These are phyloP conservation scores for Cryptomyrus ogoouensis DNA, from an alignment of 2,113 vertebrate genomes.

Conservation along the genomic window DNA sequence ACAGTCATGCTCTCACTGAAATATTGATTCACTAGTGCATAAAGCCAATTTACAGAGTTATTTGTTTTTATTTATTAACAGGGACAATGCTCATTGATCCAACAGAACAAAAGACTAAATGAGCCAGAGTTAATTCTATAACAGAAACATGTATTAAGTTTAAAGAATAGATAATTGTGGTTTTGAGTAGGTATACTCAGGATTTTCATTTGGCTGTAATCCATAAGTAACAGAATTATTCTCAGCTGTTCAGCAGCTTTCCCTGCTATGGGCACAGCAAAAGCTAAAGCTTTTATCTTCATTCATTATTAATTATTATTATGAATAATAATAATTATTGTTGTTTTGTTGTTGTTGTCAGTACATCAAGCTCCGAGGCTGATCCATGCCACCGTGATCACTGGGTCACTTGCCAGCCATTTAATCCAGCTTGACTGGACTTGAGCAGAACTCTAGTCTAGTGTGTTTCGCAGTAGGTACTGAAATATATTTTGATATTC, in stretches of 20 bases:
- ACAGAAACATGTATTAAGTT: neutral
- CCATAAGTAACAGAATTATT: neutral
- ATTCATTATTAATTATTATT: neutral
- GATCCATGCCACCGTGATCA: neutral
- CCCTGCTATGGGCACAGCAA: neutral
- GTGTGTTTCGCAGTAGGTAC: neutral
- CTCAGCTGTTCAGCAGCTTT: neutral
- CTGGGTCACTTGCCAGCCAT: neutral
- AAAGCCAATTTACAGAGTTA: neutral
- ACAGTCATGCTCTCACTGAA: neutral
- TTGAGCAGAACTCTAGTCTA: neutral
- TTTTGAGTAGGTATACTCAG: neutral
- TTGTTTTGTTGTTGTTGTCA: neutral
- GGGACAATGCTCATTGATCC: neutral
- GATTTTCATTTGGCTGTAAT: neutral
- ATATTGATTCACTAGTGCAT: neutral
- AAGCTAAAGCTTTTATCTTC: neutral
- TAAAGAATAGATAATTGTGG: neutral
- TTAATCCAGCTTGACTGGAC: neutral
- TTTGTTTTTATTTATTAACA: neutral
- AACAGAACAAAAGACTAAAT: neutral
- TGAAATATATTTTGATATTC: neutral
- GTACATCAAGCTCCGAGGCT: neutral
- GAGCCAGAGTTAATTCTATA: neutral
- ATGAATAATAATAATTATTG: neutral